Conservation (phyloP, 2,113 vertebrate species). For the Vicugna pacos region DNA sequence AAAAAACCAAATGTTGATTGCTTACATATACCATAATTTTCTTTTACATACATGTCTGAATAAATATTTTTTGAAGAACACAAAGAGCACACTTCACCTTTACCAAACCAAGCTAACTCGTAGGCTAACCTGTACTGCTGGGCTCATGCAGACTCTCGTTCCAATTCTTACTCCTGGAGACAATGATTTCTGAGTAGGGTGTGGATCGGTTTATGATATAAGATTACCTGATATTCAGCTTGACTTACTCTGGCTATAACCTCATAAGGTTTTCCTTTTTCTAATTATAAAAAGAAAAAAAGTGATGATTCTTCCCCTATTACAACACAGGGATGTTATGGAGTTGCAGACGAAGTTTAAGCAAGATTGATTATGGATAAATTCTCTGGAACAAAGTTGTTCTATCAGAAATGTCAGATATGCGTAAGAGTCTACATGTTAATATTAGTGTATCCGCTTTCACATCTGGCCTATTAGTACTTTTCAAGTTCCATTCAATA, state of each 20-base stretch:
- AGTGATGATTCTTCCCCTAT: not conserved
- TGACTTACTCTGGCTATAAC: not conserved
- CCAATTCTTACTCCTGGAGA: not conserved
- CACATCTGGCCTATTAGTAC: not conserved
- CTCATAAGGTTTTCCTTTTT: not conserved
- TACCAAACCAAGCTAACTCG: not conserved
- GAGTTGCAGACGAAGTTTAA: not conserved
- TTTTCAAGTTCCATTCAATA: slow-evolving; percentile 11
- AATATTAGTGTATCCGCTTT: not conserved
- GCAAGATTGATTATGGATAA: not conserved
- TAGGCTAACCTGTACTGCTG: not conserved
- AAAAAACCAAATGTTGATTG: not conserved
- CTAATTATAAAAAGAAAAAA: not conserved
- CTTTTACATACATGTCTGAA: not conserved
- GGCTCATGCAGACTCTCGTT: not conserved
- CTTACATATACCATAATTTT: not conserved
- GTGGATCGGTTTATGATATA: not conserved
- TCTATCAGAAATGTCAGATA: not conserved
- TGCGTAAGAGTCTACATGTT: too few relatives aligned
- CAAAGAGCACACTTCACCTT: not conserved
- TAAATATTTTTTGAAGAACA: slow-evolving; percentile 35
- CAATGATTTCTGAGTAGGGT: too few relatives aligned
- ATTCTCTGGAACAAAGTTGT: not conserved
- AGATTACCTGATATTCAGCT: not conserved
- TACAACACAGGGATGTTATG: not conserved